Base-by-base conservation (phyloP, 2,797 vertebrate species). In the Podarcis lilfordi region DNA sequence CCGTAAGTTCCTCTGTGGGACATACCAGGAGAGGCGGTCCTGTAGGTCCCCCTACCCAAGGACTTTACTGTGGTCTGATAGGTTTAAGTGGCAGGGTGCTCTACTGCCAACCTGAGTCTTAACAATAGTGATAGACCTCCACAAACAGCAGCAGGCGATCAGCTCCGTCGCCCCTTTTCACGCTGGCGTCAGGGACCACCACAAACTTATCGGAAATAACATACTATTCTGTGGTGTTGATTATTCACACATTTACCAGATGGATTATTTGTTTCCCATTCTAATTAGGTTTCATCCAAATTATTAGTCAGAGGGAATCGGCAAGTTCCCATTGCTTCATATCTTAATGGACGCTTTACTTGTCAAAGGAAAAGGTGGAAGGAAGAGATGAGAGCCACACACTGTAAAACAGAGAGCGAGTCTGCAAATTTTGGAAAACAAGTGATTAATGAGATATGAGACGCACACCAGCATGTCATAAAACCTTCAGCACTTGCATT, bases 21-120 rank as follows among this genome's bases (percentile, higher is more conserved):
- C 32, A 32, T 32, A 32, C 32, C 32, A 32, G 32, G 32, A 32
- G 32, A 32, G 32, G 32, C 32, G 32, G 32, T 32, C 32, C 32
- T 1, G 32, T 32, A 32, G 32, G 32, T 32, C 32, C 88, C 92
- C 75, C 64, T 82, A 93, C 86, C 92, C 92, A 91, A 71, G 88
- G 0, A 88, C 19, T 92, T 91, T 88, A 86, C 86, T 89, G 90
- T 85, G 0, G 0, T 88, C 82, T 76, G 0, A 86, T 0, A 13
- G 87, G 77, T 88, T 88, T 93, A 94, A 92, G 91, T 91, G 92
- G 91, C 90, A 93, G 90, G 72, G n/a, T 84, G 68, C 90, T 1
- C 81, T 86, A 87, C 87, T 71, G 89, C 91, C 80, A 87, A 35
- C 93, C 94, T 35, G 91, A 90, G 64, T 89, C 69, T 92, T 92